These are phyloP conservation scores for Furcifer pardalis DNA, from an alignment of 2,797 vertebrate genomes.

Conservation along the genomic window DNA sequence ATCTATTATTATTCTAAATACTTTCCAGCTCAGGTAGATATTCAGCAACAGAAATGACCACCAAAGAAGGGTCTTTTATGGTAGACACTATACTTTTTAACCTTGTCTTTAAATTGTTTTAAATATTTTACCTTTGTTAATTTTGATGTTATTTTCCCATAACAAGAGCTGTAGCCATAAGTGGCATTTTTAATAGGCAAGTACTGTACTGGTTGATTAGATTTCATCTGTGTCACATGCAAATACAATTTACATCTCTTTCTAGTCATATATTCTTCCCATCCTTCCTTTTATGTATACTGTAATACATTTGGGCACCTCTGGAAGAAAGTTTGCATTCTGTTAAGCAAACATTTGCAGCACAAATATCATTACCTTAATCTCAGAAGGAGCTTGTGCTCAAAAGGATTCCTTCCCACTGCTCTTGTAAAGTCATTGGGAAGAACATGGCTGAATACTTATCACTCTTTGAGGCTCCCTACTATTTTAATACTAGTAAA, in stretches of 20 bases:
- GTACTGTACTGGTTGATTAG: background rate
- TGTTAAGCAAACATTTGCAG: conserved; percentile 51
- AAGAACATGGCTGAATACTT: conserved; percentile 12
- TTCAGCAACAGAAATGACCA: no score
- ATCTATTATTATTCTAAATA: no score
- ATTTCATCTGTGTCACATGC: background rate
- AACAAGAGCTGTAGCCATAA: background rate
- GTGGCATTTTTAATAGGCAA: background rate
- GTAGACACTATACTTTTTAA: no score
- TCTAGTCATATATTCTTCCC: background rate
- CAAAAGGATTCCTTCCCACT: conserved; percentile 25
- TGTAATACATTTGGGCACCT: conserved; percentile 1
- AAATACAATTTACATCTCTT: background rate
- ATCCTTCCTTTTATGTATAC: background rate
- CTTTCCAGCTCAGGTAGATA: no score
- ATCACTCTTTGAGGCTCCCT: background rate
- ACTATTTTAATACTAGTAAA: background rate
- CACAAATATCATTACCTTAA: conserved; percentile 48
- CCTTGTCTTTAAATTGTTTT: no score
- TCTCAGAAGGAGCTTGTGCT: conserved; percentile 17
- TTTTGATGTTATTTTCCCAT: background rate
- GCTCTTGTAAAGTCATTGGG: conserved; percentile 43
- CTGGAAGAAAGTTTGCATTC: background rate
- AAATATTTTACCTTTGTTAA: no score
- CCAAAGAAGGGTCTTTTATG: no score